A percentile compares a stretch with the other conserved stretches of the same genome.
phyloP scores from a whole-genome alignment of 92 coral and sea anemone species.

The Heteractis magnifica region DNA sequence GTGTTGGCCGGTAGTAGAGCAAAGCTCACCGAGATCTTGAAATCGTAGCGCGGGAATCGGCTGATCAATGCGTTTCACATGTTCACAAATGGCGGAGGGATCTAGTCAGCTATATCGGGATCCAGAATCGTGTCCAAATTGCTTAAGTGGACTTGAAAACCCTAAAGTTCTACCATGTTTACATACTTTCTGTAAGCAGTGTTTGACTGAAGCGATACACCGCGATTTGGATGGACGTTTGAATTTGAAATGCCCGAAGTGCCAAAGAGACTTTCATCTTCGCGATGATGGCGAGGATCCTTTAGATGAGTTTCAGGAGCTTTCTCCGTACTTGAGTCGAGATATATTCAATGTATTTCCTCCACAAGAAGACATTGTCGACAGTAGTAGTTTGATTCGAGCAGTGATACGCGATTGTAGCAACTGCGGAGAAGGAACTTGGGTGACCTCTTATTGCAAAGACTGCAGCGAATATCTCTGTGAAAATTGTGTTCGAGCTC shows the following conservation, averaged over 20 bases:
- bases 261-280: conserved; percentile 84
- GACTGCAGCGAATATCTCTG: conserved; percentile 90
- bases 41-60: conserved; percentile 39
- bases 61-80: conserved; percentile 93
- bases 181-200: conserved; percentile 96
- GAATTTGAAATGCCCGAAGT: conserved; percentile 83
- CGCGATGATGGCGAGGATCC: conserved; percentile 88
- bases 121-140: conserved; percentile 75
- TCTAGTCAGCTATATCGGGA: conserved; percentile 70
- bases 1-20: conserved; percentile 36
- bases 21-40: conserved; percentile 33
- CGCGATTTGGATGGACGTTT: conserved; percentile 79
- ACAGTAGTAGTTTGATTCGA: conserved; percentile 68
- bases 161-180: conserved; percentile 98
- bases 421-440: conserved; percentile 91
- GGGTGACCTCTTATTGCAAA: conserved; percentile 89
- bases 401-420: conserved; percentile 84
- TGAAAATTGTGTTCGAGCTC: conserved; percentile 95
- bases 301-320: conserved; percentile 67
- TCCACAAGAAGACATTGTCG: conserved; percentile 69
- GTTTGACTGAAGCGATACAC: conserved; percentile 88
- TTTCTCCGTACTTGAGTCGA: conserved; percentile 60
- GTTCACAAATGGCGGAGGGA: conserved; percentile 92
- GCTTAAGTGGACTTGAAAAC: conserved; percentile 87
- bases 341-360: conserved; percentile 86